Percentiles rank a stretch among this genome's conserved stretches.
Evolutionary conservation across 1,140 invertebrate species (phyloP).

Genomic region (Coptotermes formosanus): DNA sequence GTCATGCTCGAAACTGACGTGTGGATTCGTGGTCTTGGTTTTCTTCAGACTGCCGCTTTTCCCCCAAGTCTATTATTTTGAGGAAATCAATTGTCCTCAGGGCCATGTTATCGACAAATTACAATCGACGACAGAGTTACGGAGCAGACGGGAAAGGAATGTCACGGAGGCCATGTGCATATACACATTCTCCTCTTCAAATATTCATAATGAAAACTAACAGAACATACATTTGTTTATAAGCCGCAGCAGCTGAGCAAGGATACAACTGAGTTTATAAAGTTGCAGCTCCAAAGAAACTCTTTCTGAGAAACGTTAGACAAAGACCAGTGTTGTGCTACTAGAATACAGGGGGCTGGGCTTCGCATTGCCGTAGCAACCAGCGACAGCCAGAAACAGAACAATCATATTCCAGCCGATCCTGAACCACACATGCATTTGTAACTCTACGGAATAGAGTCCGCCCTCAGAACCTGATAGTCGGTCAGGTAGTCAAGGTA

Average conservation of each 20-base stretch:
- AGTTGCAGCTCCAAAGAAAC: neutral
- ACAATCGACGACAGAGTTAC: too few relatives aligned
- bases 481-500: too few relatives aligned
- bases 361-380: neutral
- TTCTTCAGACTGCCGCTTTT: too few relatives aligned
- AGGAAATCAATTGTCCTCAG: too few relatives aligned
- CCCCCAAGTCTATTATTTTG: too few relatives aligned
- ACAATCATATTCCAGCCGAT: too few relatives aligned
- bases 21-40: too few relatives aligned
- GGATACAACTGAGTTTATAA: neutral
- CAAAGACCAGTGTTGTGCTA: neutral
- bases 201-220: slow-evolving; percentile 29
- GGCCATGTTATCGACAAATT: too few relatives aligned
- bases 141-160: neutral
- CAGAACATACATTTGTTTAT: slow-evolving; percentile 28
- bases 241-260: neutral
- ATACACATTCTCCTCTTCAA: slow-evolving; percentile 20
- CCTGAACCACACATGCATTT: too few relatives aligned
- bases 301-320: neutral
- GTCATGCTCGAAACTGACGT: too few relatives aligned
- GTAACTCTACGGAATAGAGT: too few relatives aligned
- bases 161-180: neutral
- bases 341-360: neutral
- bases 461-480: too few relatives aligned
- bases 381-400: neutral